Conservation (phyloP, 2,113 vertebrate genomes). For the Glaucomys volans region DNA sequence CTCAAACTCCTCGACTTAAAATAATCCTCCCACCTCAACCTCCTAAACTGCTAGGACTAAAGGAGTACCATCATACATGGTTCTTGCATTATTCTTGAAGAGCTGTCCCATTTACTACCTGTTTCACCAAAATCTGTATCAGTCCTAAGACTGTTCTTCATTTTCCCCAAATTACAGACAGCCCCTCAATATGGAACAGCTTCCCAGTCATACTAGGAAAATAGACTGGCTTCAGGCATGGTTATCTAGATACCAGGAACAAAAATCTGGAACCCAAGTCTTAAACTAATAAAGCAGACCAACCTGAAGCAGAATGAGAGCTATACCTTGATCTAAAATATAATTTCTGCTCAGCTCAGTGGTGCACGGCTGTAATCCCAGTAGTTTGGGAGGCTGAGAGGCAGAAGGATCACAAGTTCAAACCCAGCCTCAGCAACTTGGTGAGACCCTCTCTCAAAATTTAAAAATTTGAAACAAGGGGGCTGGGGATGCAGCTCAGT, state of each 20-base stretch:
- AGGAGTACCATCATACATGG: no score
- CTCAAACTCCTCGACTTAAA: no score
- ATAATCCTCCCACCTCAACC: background rate
- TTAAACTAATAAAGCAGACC: background rate
- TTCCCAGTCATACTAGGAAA: background rate
- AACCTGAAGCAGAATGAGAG: background rate
- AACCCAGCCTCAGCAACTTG: no score
- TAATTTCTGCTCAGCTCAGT: no score
- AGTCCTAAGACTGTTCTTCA: background rate
- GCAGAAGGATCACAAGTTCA: no score
- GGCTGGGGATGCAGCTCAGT: no score
- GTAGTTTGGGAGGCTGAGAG: no score
- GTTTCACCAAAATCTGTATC: slow-evolving; percentile 9
- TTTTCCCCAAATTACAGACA: background rate
- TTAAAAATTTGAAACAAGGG: no score
- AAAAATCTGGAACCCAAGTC: background rate
- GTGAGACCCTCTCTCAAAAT: no score
- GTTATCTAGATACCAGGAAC: background rate
- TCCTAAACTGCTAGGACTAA: background rate
- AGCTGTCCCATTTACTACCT: background rate
- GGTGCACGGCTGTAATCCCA: no score
- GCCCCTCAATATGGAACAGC: background rate
- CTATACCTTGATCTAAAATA: background rate
- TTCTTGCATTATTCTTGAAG: background rate
- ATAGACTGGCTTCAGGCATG: background rate